Base-by-base conservation (phyloP, 1,140 invertebrate species). In the Batillaria attramentaria region DNA sequence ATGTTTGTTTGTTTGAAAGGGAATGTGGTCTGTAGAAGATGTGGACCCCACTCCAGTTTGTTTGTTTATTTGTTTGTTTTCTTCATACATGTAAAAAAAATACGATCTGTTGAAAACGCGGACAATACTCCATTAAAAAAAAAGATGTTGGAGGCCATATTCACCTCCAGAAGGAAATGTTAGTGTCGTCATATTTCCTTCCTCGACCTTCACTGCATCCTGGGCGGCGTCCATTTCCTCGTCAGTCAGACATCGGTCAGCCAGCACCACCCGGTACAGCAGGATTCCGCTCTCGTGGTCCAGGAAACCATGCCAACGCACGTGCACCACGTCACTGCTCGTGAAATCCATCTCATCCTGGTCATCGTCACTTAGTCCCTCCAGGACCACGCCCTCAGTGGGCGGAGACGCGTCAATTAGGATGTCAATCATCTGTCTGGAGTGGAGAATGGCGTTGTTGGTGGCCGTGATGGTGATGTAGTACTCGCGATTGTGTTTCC, bases 241-340 rank as follows among this genome's bases (percentile, higher is more conserved):
- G 28, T 60, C 54, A 43, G 43, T 33, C 18, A 83, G 13, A 69
- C 83, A 84, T 18, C 35, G 42, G 3, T 62, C 16, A 24, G 41
- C 46, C 28, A 84, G 31, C 13, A 57, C 77, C 28, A 84, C 74
- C 6, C 65, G 60, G 46, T 86, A 86, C 2, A 72, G n/a, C 10
- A 57, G 66, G 24, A 86, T 82, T 10, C 81, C 82, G 76, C 83
- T 84, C 54, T 86, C 85, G 39, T 83, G 84, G 57, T 86, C 85
- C 57, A 84, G 78, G 54, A 83, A 86, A 10, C 82, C 85, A 42
- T 77, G 46, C 84, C 84, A 85, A 57, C 79, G 62, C 4, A 80
- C 68, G 33, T 43, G 46, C 28, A 85, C 10, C 2, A 57, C 24
- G 20, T 60, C 24, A 0, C 70, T 62, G 65, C 80, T 82, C 24